Evolutionary conservation across 1,140 invertebrate genomes (phyloP).

Genomic region (Drosophila albomicans): DNA sequence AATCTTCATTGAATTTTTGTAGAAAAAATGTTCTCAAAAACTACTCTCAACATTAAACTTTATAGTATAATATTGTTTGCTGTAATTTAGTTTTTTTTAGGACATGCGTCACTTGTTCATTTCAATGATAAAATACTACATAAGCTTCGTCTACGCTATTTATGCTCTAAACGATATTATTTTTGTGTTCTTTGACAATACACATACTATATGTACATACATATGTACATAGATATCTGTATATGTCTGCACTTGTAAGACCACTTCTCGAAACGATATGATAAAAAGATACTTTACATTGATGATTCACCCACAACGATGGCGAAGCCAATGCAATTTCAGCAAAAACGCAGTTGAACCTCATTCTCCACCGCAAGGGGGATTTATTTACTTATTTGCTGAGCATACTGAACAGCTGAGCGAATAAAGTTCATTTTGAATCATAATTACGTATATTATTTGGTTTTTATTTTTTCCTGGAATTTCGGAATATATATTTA

Average conservation of each 20-base stretch:
- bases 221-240: not conserved
- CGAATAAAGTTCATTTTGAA: no score
- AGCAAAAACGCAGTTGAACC: not conserved
- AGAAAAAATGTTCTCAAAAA: no score
- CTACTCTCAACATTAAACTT: no score
- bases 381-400: no score
- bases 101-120: conserved; percentile 1
- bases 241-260: not conserved
- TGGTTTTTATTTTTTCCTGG: no score
- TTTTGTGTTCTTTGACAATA: not conserved
- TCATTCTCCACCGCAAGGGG: not conserved
- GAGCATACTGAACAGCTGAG: no score
- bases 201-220: not conserved
- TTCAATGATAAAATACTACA: conserved; percentile 4
- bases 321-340: not conserved
- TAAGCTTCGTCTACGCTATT: not conserved
- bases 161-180: conserved; percentile 7
- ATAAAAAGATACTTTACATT: not conserved
- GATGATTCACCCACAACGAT: not conserved
- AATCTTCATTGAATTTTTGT: no score
- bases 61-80: not conserved
- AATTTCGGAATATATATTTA: no score
- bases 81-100: conserved; percentile 5
- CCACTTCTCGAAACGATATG: not conserved
- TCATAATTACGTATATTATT: no score